A percentile compares a stretch with the other conserved stretches of the same genome.
Conservation (phyloP, 1,140 invertebrate species). For the Ceratoteleas bidentatus region DNA sequence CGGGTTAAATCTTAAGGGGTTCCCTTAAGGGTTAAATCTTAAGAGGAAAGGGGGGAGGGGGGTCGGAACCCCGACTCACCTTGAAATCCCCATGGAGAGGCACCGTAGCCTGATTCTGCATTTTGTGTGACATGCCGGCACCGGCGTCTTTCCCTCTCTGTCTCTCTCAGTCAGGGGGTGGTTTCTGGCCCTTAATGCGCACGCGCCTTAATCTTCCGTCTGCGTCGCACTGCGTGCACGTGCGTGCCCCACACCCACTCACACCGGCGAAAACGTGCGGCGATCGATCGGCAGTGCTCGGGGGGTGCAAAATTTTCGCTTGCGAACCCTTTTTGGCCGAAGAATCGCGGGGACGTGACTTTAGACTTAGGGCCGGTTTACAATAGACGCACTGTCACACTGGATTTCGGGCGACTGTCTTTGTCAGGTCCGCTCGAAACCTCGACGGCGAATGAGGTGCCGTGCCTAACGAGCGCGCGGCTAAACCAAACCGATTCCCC, state of each 20-base stretch:
- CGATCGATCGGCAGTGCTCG: constrained; percentile 8
- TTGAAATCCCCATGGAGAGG: constrained; percentile 75
- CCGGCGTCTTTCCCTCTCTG: constrained; percentile 11
- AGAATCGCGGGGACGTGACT: no score
- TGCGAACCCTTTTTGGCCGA: no score
- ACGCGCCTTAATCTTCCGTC: constrained; percentile 39
- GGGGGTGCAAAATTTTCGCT: no score
- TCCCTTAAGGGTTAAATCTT: not conserved
- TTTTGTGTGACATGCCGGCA: constrained; percentile 77
- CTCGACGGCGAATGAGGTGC: constrained; percentile 69
- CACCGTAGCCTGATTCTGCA: constrained; percentile 64
- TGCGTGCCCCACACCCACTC: constrained; percentile 37
- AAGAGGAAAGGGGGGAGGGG: no score
- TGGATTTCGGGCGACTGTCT: no score
- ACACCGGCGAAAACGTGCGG: constrained; percentile 21
- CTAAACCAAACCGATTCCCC: constrained; percentile 35
- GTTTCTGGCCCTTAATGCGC: no score
- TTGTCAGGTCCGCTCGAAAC: no score
- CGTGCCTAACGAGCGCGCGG: constrained; percentile 28
- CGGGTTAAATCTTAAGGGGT: no score
- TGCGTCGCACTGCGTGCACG: constrained; percentile 48
- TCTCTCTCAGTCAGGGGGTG: no score
- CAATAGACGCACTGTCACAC: no score
- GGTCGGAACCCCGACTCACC: constrained; percentile 62
- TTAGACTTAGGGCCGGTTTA: no score